Evolutionary conservation across 2,888 invertebrate genomes (phyloP).

Genomic region (Drosophila eohydei): DNA sequence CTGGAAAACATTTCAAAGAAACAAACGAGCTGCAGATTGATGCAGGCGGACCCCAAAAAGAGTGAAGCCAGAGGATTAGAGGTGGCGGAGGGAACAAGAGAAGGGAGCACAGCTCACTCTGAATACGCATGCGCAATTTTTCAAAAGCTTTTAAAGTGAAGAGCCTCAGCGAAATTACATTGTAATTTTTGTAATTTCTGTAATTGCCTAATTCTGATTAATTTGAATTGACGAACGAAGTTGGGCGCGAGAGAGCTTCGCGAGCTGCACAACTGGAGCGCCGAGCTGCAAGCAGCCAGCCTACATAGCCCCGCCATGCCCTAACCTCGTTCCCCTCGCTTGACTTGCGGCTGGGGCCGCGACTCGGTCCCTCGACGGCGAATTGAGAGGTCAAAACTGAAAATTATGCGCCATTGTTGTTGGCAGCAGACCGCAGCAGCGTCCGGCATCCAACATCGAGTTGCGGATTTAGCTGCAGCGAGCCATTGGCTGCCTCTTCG

Average conservation of each 20-base stretch:
- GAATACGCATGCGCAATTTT: conserved; percentile 77
- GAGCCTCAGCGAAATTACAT: conserved; percentile 76
- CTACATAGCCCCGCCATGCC: not conserved
- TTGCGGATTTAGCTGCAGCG: conserved; percentile 29
- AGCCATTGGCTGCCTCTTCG: conserved; percentile 29
- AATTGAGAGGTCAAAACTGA: conserved; percentile 82
- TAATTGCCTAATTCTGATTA: conserved; percentile 84
- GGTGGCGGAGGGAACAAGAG: not conserved
- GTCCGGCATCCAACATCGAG: conserved; percentile 4
- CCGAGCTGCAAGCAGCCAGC: conserved; percentile 18
- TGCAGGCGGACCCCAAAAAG: conserved; percentile 3
- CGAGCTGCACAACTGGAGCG: conserved; percentile 37
- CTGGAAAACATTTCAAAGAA: conserved; percentile 27
- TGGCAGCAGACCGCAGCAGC: conserved; percentile 33
- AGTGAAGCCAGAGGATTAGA: not conserved
- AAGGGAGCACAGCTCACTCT: conserved; percentile 35
- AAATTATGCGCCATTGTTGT: conserved; percentile 78
- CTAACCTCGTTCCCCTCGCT: not conserved
- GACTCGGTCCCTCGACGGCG: conserved; percentile 63
- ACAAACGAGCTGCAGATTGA: conserved; percentile 51
- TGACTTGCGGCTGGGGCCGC: conserved; percentile 25
- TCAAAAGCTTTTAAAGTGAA: conserved; percentile 80
- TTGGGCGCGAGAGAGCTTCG: conserved; percentile 5
- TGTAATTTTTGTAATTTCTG: conserved; percentile 84
- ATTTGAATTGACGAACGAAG: conserved; percentile 78